Evolutionary conservation across 2,797 vertebrate species (phyloP).

Genomic region (Bothrops alternatus): DNA sequence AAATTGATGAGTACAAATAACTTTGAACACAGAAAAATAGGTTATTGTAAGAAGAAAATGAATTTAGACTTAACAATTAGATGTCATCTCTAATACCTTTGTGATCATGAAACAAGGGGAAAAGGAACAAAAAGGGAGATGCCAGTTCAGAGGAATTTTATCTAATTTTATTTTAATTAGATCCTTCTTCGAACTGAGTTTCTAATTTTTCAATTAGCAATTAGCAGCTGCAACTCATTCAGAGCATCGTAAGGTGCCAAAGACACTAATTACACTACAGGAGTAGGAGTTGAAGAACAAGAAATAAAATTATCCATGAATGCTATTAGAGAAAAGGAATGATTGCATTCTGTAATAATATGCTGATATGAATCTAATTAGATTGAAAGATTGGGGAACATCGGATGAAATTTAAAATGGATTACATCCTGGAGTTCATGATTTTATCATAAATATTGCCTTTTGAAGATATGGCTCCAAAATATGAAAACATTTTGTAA

Average conservation of each 20-base stretch:
- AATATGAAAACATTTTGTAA: constrained; percentile 33
- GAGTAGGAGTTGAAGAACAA: constrained; percentile 78
- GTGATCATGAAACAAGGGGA: constrained; percentile 56
- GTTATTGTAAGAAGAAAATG: constrained; percentile 51
- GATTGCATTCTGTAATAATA: constrained; percentile 79
- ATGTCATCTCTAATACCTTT: constrained; percentile 65
- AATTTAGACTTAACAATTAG: constrained; percentile 65
- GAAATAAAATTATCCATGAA: constrained; percentile 82
- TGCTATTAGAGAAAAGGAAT: constrained; percentile 81
- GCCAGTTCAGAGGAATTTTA: constrained; percentile 82
- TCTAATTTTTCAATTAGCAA: constrained; percentile 99
- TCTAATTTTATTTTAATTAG: constrained; percentile 96
- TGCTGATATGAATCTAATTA: constrained; percentile 80
- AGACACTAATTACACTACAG: constrained; percentile 83
- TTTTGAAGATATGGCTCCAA: constrained; percentile 47
- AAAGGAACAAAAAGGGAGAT: constrained; percentile 66
- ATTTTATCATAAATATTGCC: constrained; percentile 57
- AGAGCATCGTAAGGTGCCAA: constrained; percentile 79
- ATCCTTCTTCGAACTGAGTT: constrained; percentile 92
- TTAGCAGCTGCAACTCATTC: constrained; percentile 87
- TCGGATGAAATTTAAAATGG: constrained; percentile 64
- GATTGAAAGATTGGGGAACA: constrained; percentile 72
- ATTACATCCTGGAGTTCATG: constrained; percentile 64
- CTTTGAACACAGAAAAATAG: constrained; percentile 33
- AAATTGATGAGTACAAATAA: not conserved